Evolutionary conservation across 2,113 vertebrate genomes (phyloP).

Genomic region (Naja naja): DNA sequence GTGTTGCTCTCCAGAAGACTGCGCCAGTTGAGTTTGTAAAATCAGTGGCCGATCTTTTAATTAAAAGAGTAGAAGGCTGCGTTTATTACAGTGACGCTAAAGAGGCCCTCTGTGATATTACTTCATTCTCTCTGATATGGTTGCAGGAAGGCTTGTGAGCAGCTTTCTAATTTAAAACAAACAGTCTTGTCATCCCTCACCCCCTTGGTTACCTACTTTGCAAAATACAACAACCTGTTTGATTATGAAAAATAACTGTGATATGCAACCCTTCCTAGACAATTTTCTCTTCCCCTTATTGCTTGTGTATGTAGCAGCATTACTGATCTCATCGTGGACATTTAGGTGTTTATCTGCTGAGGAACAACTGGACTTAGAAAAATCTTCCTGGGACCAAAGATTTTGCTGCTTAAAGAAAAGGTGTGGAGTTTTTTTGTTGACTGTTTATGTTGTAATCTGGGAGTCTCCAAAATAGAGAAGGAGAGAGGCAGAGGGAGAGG

Average conservation of each 20-base stretch:
- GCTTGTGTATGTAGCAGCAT: neutral
- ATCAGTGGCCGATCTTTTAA: slow-evolving; percentile 45
- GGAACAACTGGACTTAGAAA: slow-evolving; percentile 22
- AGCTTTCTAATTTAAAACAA: slow-evolving; percentile 70
- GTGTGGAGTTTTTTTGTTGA: slow-evolving; percentile 23
- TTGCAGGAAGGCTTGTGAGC: slow-evolving; percentile 35
- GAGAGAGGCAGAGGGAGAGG: no score
- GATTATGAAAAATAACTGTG: slow-evolving; percentile 17
- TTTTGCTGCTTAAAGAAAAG: slow-evolving; percentile 22
- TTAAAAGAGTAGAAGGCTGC: slow-evolving; percentile 53
- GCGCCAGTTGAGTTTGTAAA: slow-evolving; percentile 8
- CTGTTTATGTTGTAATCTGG: slow-evolving; percentile 38
- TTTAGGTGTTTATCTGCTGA: slow-evolving; percentile 3
- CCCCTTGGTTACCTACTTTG: slow-evolving; percentile 32
- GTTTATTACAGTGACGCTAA: slow-evolving; percentile 29
- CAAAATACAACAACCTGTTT: slow-evolving; percentile 15
- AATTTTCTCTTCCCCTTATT: neutral
- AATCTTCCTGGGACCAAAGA: slow-evolving; percentile 20
- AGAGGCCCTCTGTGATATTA: slow-evolving; percentile 33
- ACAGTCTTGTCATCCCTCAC: slow-evolving; percentile 36
- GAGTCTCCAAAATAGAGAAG: slow-evolving; percentile 49
- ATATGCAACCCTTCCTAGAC: slow-evolving; percentile 26
- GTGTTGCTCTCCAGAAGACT: slow-evolving; percentile 12
- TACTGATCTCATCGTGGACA: slow-evolving; percentile 24
- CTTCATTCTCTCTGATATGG: slow-evolving; percentile 41